Percentiles rank a stretch among this genome's conserved stretches.
Conservation (phyloP, 2,888 invertebrate genomes). For the Stegana nigrithorax region DNA sequence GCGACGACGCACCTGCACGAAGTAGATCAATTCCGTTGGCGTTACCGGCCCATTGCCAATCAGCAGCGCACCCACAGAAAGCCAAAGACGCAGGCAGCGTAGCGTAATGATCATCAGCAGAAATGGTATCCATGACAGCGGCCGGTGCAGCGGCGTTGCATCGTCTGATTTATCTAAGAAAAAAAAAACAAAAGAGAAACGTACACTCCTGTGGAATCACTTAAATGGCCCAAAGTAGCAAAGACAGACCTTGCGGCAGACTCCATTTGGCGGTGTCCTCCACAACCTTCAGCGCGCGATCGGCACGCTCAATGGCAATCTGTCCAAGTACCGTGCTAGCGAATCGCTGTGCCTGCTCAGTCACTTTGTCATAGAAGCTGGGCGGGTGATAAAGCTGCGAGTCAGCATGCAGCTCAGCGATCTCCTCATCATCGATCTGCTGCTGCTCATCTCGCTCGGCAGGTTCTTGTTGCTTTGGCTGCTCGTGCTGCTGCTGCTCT, state of each 20-base stretch:
- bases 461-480: too few relatives aligned
- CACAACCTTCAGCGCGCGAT: conserved; percentile 53
- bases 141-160: conserved; percentile 47
- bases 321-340: conserved; percentile 61
- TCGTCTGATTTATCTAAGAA: conserved; percentile 23
- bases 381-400: conserved; percentile 18
- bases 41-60: conserved; percentile 59
- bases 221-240: not conserved
- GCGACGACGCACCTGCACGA: conserved; percentile 62
- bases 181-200: not conserved
- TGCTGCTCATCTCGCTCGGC: too few relatives aligned
- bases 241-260: conserved; percentile 56
- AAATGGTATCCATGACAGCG: conserved; percentile 64
- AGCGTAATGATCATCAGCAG: conserved; percentile 57
- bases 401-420: conserved; percentile 40
- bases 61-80: conserved; percentile 55
- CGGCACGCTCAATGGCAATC: conserved; percentile 51
- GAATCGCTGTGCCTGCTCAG: conserved; percentile 51
- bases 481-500: conserved; percentile 40
- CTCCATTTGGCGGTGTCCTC: conserved; percentile 68
- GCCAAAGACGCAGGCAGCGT: conserved; percentile 53
- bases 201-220: too few relatives aligned
- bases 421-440: conserved; percentile 46
- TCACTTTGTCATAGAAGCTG: conserved; percentile 47
- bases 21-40: conserved; percentile 56